Conservation (phyloP, 2,113 vertebrate species). For the Laticauda colubrina region DNA sequence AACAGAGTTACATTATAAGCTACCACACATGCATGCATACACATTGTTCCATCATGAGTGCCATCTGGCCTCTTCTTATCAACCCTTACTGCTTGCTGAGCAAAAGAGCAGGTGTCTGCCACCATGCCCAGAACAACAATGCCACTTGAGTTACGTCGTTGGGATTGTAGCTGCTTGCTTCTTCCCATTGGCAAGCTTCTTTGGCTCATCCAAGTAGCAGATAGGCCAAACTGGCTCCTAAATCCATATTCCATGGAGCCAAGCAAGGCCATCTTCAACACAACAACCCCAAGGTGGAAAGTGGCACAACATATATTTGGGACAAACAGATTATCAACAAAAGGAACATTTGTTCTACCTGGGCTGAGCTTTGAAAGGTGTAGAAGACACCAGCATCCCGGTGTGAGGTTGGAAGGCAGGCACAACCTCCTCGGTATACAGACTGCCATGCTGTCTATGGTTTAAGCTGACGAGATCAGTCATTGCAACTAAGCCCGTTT, state of each 20-base stretch:
- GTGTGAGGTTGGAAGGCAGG: slow-evolving; percentile 89
- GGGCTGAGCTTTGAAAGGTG: slow-evolving; percentile 66
- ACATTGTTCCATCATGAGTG: background rate
- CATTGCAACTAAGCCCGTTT: slow-evolving; percentile 90
- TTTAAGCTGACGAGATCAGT: slow-evolving; percentile 87
- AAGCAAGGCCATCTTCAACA: background rate
- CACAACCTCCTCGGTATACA: slow-evolving; percentile 89
- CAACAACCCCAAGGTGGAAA: background rate
- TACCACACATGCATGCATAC: background rate
- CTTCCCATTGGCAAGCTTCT: background rate
- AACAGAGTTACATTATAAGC: background rate
- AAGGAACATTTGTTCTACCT: slow-evolving; percentile 65
- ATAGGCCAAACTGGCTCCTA: background rate
- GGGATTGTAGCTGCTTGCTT: background rate
- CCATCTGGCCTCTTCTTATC: background rate
- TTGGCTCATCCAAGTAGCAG: background rate
- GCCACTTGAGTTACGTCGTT: background rate
- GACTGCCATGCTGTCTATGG: slow-evolving; percentile 85
- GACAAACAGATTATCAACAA: background rate
- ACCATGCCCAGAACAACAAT: background rate
- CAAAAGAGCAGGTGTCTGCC: background rate
- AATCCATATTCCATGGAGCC: background rate
- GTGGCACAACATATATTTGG: background rate
- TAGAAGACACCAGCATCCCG: slow-evolving; percentile 77
- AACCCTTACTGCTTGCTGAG: background rate